phyloP scores from a whole-genome alignment of 2,113 vertebrate genomes.

The Serilophus lunatus region DNA sequence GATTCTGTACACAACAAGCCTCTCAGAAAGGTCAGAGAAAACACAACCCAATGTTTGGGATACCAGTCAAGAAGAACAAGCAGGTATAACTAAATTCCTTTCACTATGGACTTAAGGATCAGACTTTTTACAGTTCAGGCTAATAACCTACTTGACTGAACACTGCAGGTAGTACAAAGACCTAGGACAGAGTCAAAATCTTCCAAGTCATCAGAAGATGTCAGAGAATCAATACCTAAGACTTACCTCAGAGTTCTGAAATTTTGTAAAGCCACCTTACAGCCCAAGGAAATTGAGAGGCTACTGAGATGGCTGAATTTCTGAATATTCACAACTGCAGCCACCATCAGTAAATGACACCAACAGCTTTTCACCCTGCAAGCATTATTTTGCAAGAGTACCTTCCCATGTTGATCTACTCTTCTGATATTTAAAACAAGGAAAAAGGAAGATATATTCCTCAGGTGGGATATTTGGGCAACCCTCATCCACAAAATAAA shows the following conservation, averaged over 20 bases:
- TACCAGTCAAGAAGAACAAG: not conserved
- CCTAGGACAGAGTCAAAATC: not conserved
- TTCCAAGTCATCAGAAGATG: not conserved
- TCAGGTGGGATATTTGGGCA: not conserved
- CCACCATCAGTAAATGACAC: not conserved
- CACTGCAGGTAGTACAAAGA: not conserved
- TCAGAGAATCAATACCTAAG: not conserved
- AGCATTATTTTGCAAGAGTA: not conserved
- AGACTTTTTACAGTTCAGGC: not conserved
- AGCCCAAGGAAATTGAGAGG: not conserved
- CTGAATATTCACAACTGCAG: not conserved
- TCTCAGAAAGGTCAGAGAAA: not conserved
- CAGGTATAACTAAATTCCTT: not conserved
- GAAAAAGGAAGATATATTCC: not conserved
- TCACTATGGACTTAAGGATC: not conserved
- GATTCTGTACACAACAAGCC: not conserved
- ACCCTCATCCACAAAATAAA: not conserved
- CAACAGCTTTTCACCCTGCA: not conserved
- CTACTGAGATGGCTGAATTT: not conserved
- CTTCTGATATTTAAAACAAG: not conserved
- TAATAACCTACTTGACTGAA: not conserved
- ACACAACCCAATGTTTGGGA: not conserved
- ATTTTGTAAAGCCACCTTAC: not conserved
- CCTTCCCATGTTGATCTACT: not conserved
- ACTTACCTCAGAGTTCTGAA: not conserved